Base-by-base conservation (phyloP, 2,797 vertebrate species). In the Melanotaenia trifasciata region DNA sequence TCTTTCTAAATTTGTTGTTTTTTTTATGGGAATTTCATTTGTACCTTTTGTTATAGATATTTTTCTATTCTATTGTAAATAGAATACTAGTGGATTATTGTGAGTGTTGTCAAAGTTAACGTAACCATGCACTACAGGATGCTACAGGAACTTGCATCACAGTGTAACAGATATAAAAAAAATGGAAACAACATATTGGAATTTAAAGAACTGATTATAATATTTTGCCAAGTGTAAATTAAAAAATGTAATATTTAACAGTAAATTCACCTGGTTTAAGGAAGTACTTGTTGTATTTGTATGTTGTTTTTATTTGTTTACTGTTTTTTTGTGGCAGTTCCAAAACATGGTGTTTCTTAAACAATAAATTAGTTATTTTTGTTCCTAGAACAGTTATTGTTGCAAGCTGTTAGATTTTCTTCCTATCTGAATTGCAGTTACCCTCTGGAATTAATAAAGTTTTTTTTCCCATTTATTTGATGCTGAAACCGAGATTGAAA, bases 241-340 rank as follows among this genome's bases (percentile, higher is more conserved):
- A 30, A 30, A 30, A 30, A 30, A 30, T 30, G 3, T 30, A 30
- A 30, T 30, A 30, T 30, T 30, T 30, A 30, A 30, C 28, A 30
- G 28, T 33, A 10, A 35, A 57, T 61, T 32, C 5, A 35, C 16
- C 11, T 66, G 58, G 5, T 72, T 72, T 72, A 28, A 58, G 28
- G 59, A 63, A 70, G 18, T 0, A 59, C 30, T 62, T 32, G 6
- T 58, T 26, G 40, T n/a, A 59, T 72, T 74, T 59, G 35, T 50
- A 22, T 53, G 18, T 9, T 26, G 28, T 30, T 30, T 30, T 30
- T 30, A 30, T 30, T 30, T 30, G 28, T 30, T 30, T 28, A 28
- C 28, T 47, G 28, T 50, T 13, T 84, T 84, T 76, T 76, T 84
- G 64, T 84, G 76, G 26, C 71, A 67, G 79, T 74, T 28, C 3